Evolutionary conservation across 2,797 vertebrate genomes (phyloP), one percentile per base, ranked within the genome.

Genomic region (Galagoides demidoff): DNA sequence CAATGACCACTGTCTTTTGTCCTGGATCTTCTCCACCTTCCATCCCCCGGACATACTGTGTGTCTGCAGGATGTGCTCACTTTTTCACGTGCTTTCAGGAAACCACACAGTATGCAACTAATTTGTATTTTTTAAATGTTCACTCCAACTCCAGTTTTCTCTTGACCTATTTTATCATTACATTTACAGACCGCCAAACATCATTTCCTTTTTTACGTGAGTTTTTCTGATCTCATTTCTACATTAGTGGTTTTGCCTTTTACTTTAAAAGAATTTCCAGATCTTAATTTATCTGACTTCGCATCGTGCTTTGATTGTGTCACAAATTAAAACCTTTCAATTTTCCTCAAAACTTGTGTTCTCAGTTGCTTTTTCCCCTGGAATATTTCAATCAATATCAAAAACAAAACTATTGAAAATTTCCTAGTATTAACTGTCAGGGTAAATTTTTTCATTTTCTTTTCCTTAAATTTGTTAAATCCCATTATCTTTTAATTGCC

Each of bases 221-320:
- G 29, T 43, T 95, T 90, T 85, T 63, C 57, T 92, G 31, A 71
- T 37, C 27, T 90, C 22, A 93, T 87, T 64, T 13, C 29, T 74
- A 86, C 1, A 17, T 74, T 66, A 79, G 23, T 19, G 20, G 9
- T 19, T 81, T 81, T 61, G 7, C 9, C 55, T 61, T 27, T 39
- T 19, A 39, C 25, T 81, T 39, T 29, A 29, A 25, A 59, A 39
- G 59, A 7, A 7, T 43, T 39, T 61, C 25, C 16, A 29, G 10
- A 39, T 61, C 71, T 82, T 29, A 66, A 64, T 29, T 64, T 77
- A 61, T 19, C 25, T 57, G 39, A 2, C 19, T 77, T 68, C 79
- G 45, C 23, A 68, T 27, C 34, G 45, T 77, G 52, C 3, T 9
- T 5, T 61, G 39, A 52, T 76, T 57, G 57, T 52, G 7, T 8